Evolutionary conservation across 2,113 vertebrate species (phyloP), one percentile per base, ranked within the genome.

Genomic region (Ceyx cyanopectus): DNA sequence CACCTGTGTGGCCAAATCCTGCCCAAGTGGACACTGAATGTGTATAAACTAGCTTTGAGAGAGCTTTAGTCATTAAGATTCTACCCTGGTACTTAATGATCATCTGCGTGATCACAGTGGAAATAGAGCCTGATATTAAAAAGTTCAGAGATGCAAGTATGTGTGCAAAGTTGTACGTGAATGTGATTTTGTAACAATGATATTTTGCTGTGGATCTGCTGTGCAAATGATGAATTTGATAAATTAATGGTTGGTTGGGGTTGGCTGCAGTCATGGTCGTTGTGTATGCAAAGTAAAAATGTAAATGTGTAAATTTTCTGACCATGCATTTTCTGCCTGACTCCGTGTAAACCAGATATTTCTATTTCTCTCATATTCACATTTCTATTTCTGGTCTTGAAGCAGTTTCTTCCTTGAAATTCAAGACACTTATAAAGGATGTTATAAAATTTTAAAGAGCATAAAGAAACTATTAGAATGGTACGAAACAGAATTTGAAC

Each of bases 381-480:
- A 53, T 92, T 85, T 88, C 43, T 85, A 29, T 92, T 90, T 88
- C 61, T 90, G 20, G 5, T 60, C 30, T 83, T 81, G 57, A 84
- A 90, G 16, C 30, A 50, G 40, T 65, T 86, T 90, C 73, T 92
- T 7, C n/a, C 57, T 86, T 89, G 61, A 21, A 65, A 75, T 75
- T 93, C 40, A 72, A 86, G 82, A 72, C 20, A 46, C 53, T 83
- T 81, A 21, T 7, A 65, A 88, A 72, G 19, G 34, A 65, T 54
- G 57, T 74, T 86, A 90, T 92, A 89, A 87, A 94, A 91, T 51
- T 94, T 92, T 91, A 85, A 86, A 72, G 77, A 88, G 23, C 62
- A 50, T 92, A 79, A 90, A 87, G 86, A 74, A 58, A 4, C 60
- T 86, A 57, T 94, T 91, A 90, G 68, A 78, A 70, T 90, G 66